phyloP scores from a whole-genome alignment of 2,797 vertebrate genomes.

The Girardinus metallicus region DNA sequence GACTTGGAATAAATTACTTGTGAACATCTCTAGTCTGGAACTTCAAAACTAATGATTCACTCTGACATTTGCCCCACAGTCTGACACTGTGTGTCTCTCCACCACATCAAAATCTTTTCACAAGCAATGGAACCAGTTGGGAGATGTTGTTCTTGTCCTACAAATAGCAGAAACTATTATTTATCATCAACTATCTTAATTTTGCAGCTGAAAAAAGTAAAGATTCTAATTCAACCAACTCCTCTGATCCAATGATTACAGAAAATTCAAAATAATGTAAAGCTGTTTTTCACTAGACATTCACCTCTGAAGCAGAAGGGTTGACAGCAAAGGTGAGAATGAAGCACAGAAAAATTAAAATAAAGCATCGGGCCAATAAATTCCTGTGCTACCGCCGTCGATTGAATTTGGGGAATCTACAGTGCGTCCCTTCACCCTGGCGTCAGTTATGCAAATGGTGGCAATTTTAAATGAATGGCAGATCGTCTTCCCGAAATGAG shows the following conservation, averaged over 20 bases:
- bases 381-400: slow-evolving; percentile 38
- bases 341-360: slow-evolving; percentile 26
- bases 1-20: neutral
- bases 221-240: neutral
- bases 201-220: neutral
- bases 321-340: slow-evolving; percentile 43
- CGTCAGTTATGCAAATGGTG: slow-evolving; percentile 77
- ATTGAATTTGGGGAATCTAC: slow-evolving; percentile 56
- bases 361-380: slow-evolving; percentile 57
- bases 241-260: neutral
- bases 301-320: slow-evolving; percentile 13
- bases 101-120: neutral
- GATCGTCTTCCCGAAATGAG: slow-evolving; percentile 63
- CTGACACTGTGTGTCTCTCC: slow-evolving; percentile 9
- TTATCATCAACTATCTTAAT: neutral
- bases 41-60: neutral
- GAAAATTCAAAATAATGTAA: neutral
- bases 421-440: slow-evolving; percentile 43
- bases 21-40: neutral
- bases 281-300: neutral
- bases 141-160: neutral
- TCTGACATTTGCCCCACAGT: neutral
- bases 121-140: neutral
- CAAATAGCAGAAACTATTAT: neutral
- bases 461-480: slow-evolving; percentile 70